Conservation (phyloP, 2,888 invertebrate species). For the Drosophila longiperda region DNA sequence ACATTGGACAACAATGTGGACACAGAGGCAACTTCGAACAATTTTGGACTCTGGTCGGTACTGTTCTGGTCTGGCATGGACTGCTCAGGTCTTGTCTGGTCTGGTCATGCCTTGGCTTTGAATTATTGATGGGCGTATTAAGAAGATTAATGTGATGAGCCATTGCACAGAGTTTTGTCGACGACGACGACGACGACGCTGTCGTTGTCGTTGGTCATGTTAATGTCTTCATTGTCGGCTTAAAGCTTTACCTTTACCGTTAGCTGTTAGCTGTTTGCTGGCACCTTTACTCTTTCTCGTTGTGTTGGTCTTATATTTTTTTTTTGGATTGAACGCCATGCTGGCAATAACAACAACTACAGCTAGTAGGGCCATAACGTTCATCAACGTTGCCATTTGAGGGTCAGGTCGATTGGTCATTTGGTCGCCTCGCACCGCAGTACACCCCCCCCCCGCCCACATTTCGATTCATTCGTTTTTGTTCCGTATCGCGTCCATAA, state of each 20-base stretch:
- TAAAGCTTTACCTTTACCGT: conserved; percentile 71
- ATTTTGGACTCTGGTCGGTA: conserved; percentile 32
- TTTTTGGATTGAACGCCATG: conserved; percentile 51
- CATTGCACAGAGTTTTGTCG: conserved; percentile 72
- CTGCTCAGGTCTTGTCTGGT: conserved; percentile 16
- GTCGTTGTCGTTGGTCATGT: conserved; percentile 71
- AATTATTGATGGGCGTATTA: conserved; percentile 80
- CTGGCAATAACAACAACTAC: conserved; percentile 16
- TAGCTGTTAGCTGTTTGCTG: conserved; percentile 43
- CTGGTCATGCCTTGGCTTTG: conserved; percentile 78
- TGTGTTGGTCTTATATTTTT: neutral
- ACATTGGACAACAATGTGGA: conserved; percentile 36
- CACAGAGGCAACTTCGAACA: conserved; percentile 30
- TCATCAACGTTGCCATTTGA: conserved; percentile 62
- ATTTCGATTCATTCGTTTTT: conserved; percentile 40
- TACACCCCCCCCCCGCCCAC: neutral
- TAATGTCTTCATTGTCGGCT: conserved; percentile 81
- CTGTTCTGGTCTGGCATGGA: conserved; percentile 51
- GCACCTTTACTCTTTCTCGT: conserved; percentile 12
- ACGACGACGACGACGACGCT: conserved; percentile 22
- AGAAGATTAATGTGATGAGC: conserved; percentile 80
- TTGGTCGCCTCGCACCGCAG: conserved; percentile 41
- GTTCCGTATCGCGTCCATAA: conserved; percentile 74
- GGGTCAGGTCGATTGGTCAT: conserved; percentile 77
- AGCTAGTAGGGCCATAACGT: conserved; percentile 63